phyloP scores from a whole-genome alignment of 2,113 vertebrate genomes.

The Pardalotus punctatus region DNA sequence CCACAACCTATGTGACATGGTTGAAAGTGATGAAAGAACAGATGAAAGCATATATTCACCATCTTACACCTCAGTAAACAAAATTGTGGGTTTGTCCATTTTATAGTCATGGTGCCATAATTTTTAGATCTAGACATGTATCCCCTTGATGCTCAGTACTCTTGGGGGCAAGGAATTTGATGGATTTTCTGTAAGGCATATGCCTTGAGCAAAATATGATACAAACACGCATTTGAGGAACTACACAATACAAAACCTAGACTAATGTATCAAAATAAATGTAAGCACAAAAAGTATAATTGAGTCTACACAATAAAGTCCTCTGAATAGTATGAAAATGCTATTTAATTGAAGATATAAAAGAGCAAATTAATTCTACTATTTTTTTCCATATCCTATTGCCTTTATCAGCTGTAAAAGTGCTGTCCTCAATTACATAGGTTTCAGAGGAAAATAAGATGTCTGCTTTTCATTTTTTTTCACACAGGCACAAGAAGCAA shows the following conservation, averaged over 20 bases:
- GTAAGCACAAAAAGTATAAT: not conserved
- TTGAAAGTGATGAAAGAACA: not conserved
- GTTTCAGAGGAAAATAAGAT: not conserved
- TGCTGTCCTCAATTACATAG: not conserved
- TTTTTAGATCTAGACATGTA: not conserved
- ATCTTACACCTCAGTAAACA: not conserved
- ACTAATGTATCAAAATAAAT: not conserved
- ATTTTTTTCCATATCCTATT: not conserved
- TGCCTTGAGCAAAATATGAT: not conserved
- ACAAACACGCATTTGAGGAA: not conserved
- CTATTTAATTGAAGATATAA: not conserved
- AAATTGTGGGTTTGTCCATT: not conserved
- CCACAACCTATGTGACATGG: fast-evolving
- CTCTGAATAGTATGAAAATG: not conserved
- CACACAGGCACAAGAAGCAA: not conserved
- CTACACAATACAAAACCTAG: not conserved
- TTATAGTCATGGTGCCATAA: not conserved
- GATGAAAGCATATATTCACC: not conserved
- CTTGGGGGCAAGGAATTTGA: not conserved
- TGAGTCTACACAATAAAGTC: not conserved
- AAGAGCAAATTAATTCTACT: not conserved
- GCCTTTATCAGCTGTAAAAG: not conserved
- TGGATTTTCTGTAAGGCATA: not conserved
- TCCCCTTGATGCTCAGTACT: not conserved
- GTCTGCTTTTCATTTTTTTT: not conserved